These are phyloP conservation scores for Brachionus angularis DNA, from an alignment of 1,140 invertebrate genomes.

Conservation along the genomic window DNA sequence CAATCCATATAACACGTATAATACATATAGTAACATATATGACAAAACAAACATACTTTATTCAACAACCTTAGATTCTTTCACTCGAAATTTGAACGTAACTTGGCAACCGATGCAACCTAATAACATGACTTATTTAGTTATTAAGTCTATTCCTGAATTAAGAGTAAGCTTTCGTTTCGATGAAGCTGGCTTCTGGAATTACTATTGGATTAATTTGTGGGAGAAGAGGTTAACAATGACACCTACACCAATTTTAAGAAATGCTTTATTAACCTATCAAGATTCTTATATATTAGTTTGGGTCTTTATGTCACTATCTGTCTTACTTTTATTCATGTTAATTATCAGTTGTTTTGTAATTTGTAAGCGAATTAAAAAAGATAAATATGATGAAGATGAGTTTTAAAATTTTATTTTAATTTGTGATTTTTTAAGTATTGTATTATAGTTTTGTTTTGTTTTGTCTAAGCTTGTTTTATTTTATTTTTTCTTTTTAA, in stretches of 20 bases:
- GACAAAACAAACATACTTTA: background rate
- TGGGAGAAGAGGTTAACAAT: conserved; percentile 13
- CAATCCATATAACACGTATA: conserved; percentile 18
- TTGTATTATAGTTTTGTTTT: too few relatives aligned
- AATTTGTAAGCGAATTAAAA: conserved; percentile 35
- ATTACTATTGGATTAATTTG: conserved; percentile 35
- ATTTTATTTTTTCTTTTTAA: too few relatives aligned
- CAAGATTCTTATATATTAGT: conserved; percentile 38
- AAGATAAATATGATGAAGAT: conserved; percentile 41
- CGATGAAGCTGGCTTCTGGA: conserved; percentile 42
- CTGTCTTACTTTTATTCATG: background rate
- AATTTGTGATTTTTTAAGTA: background rate
- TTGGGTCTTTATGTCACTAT: conserved; percentile 28
- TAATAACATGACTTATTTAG: conserved; percentile 42
- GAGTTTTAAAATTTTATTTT: background rate
- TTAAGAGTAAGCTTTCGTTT: conserved; percentile 15
- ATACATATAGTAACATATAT: conserved; percentile 11
- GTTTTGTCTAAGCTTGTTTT: too few relatives aligned
- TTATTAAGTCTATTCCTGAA: conserved; percentile 5
- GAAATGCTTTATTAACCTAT: conserved; percentile 35
- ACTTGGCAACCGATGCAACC: conserved; percentile 23
- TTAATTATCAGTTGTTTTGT: conserved; percentile 23
- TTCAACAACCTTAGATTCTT: conserved; percentile 16
- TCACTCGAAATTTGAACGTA: conserved; percentile 37
- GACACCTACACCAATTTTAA: conserved; percentile 19